These are phyloP conservation scores for Phylloscopus trochiloides DNA, from an alignment of 2,113 vertebrate genomes.

Conservation along the genomic window DNA sequence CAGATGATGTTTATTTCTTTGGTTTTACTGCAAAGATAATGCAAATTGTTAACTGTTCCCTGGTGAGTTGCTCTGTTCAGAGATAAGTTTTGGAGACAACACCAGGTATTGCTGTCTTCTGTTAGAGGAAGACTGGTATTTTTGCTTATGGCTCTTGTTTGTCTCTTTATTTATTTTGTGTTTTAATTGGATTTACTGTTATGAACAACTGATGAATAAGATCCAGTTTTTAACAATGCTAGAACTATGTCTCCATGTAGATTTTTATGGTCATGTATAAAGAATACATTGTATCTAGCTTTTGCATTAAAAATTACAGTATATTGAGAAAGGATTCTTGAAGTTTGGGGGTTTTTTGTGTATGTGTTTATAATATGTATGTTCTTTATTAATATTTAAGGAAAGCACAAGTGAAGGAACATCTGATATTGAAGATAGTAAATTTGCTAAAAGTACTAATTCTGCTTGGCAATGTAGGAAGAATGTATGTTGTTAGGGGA, in stretches of 20 bases:
- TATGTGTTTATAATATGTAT: background rate
- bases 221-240: background rate
- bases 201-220: background rate
- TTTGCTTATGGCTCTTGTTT: background rate
- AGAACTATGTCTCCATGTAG: background rate
- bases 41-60: background rate
- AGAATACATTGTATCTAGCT: background rate
- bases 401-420: background rate
- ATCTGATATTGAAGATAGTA: background rate
- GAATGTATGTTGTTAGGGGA: background rate
- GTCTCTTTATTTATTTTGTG: background rate
- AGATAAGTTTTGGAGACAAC: slow-evolving; percentile 1
- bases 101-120: slow-evolving; percentile 2
- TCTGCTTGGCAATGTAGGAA: background rate
- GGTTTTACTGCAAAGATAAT: slow-evolving; percentile 11
- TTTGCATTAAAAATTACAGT: background rate
- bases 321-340: background rate
- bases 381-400: background rate
- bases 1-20: background rate
- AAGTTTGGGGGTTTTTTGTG: background rate
- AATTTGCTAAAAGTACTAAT: background rate
- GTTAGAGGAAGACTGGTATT: background rate
- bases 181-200: background rate
- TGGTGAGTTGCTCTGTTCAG: background rate
- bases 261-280: background rate